Evolutionary conservation across 2,888 invertebrate species (phyloP), one percentile per base, ranked within the genome.

Genomic region (Ophion ventricosus): DNA sequence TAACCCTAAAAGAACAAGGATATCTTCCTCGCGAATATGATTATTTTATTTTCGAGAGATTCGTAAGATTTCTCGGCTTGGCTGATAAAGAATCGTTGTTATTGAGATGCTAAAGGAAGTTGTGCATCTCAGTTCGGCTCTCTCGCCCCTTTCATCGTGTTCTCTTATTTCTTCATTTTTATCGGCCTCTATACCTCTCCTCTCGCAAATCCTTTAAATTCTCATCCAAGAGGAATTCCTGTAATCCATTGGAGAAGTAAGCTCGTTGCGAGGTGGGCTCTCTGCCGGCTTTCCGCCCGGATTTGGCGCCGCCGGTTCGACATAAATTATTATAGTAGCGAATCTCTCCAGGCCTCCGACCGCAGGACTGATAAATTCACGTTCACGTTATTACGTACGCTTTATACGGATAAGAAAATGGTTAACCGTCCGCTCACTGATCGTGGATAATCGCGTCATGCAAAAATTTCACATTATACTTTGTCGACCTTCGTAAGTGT

Each of bases 281-380:
- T 23, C 26, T 35, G 57, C 61, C 78, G 84, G 84, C 81, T 84
- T 79, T 75, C 64, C 74, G 81, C 83, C 85, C 80, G 80, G 74
- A 75, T 77, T 56, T 56, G 78, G 78, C 80, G 75, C 70, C 81
- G 81, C 84, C 84, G 84, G 74, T 81, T 81, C 78, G 74, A 64
- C 84, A 84, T 84, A 84, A 84, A 84, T 84, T 84, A 84, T 84
- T 49, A 49, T 84, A 75, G 69, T 69, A 69, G 64, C 35, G 81
- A 74, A 84, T 84, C 74, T 59, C 66, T 20, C 64, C 81, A 67
- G 54, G 20, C 67, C 63, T 64, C 20, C 25, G 26, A 40, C 57
- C 66, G 35, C 77, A 43, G 35, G 76, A 64, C 43, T 63, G 4
- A 61, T 67, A 69, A 78, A 82, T 82, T 80, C 56, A 23, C 64